These are phyloP conservation scores for Adineta ricciae DNA, from an alignment of 2,888 invertebrate species.

Conservation along the genomic window DNA sequence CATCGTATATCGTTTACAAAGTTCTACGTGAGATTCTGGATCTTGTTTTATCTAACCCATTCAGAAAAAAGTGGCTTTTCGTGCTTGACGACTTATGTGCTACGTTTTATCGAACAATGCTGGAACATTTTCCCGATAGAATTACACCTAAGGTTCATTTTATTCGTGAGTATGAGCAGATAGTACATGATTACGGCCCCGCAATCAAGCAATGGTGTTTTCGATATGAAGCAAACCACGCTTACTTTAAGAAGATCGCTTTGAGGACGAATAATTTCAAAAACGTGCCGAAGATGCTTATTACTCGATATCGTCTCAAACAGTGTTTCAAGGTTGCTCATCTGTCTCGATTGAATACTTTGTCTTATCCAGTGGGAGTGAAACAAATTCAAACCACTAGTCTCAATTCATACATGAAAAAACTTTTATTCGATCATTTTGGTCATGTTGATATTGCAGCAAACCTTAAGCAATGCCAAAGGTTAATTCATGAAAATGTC, in stretches of 20 bases:
- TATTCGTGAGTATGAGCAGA: neutral
- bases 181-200: neutral
- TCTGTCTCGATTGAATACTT: too few species aligned
- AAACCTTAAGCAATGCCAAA: neutral
- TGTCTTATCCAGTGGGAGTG: neutral
- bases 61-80: neutral
- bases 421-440: neutral
- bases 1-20: too few species aligned
- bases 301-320: neutral
- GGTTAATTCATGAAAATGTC: neutral
- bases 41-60: too few species aligned
- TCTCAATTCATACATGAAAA: neutral
- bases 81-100: neutral
- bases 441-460: neutral
- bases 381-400: rapidly evolving
- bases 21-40: too few species aligned
- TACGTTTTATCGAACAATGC: neutral
- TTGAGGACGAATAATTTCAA: neutral
- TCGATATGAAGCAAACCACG: neutral
- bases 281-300: neutral
- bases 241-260: neutral
- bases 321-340: too few species aligned
- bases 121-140: neutral
- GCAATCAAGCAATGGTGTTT: neutral
- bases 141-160: neutral